These are phyloP conservation scores for Sinelater perroti DNA, from an alignment of 2,888 invertebrate genomes.

Conservation along the genomic window DNA sequence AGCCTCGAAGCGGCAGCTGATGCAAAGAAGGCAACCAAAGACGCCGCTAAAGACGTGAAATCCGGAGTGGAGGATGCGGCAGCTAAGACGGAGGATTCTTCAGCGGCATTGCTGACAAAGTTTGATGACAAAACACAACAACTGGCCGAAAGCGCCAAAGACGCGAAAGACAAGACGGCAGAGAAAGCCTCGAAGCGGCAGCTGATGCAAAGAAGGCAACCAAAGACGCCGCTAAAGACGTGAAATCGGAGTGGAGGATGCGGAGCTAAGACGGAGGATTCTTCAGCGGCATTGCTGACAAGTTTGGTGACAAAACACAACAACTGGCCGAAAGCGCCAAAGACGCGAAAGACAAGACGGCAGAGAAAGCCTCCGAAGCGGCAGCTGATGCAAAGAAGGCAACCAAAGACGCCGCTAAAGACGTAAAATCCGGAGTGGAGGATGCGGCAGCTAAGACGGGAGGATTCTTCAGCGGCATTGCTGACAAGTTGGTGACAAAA, in stretches of 20 bases:
- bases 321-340: slow-evolving; percentile 27
- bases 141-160: slow-evolving; percentile 7
- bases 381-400: not conserved
- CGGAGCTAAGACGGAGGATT: slow-evolving; percentile 35
- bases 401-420: slow-evolving; percentile 11
- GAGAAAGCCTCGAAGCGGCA: slow-evolving; percentile 11
- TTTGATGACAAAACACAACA: slow-evolving; percentile 13
- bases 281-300: slow-evolving; percentile 33
- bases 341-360: slow-evolving; percentile 18
- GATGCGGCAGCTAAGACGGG: slow-evolving; percentile 31
- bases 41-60: not conserved
- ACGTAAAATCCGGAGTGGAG: slow-evolving; percentile 3
- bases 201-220: slow-evolving; percentile 1
- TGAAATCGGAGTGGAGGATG: slow-evolving; percentile 11
- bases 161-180: slow-evolving; percentile 26
- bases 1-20: slow-evolving; percentile 31
- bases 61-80: slow-evolving; percentile 40
- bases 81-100: slow-evolving; percentile 20
- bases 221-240: slow-evolving; percentile 26
- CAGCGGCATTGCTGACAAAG: slow-evolving; percentile 18
- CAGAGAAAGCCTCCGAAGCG: slow-evolving; percentile 16
- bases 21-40: not conserved
- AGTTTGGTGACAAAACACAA: slow-evolving; percentile 9
- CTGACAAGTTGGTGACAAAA: slow-evolving; percentile 33
- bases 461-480: slow-evolving; percentile 37